Evolutionary conservation across 2,888 invertebrate genomes (phyloP).

Genomic region (Agriopis leucophaearia): DNA sequence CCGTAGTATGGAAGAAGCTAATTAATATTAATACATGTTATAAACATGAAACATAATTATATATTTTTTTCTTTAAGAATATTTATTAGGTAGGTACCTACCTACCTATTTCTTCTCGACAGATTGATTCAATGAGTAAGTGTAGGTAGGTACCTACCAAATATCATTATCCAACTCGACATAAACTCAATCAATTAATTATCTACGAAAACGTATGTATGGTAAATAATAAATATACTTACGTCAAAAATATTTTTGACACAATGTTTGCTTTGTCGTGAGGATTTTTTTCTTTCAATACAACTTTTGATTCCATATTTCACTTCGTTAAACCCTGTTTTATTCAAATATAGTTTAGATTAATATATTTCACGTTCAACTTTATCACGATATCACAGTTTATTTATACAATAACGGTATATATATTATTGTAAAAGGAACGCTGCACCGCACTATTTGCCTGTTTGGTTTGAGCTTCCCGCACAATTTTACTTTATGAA

Average conservation of each 20-base stretch:
- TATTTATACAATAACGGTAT: not conserved
- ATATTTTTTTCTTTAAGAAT: no score
- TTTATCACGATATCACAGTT: constrained; percentile 19
- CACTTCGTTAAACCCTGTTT: constrained; percentile 30
- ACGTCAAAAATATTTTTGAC: constrained; percentile 88
- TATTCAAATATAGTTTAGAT: constrained; percentile 4
- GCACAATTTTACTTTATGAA: not conserved
- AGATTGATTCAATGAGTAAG: not conserved
- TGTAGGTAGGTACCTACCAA: no score
- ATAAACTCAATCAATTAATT: no score
- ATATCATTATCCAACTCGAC: no score
- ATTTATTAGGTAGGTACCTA: no score
- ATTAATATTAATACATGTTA: not conserved
- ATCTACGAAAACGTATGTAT: no score
- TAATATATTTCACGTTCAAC: constrained; percentile 8
- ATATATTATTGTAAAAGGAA: not conserved
- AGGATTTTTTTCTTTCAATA: constrained; percentile 87
- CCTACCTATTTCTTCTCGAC: not conserved
- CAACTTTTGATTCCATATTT: constrained; percentile 88
- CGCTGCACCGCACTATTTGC: constrained; percentile 6
- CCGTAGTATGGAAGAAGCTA: not conserved
- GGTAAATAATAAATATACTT: constrained; percentile 69
- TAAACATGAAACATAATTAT: no score
- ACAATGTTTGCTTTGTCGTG: constrained; percentile 85
- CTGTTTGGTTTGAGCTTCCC: constrained; percentile 1